Percentiles rank a stretch among this genome's conserved stretches.
These are phyloP conservation scores for Sminthurinus aureus DNA, from an alignment of 2,888 invertebrate genomes.

Conservation along the genomic window DNA sequence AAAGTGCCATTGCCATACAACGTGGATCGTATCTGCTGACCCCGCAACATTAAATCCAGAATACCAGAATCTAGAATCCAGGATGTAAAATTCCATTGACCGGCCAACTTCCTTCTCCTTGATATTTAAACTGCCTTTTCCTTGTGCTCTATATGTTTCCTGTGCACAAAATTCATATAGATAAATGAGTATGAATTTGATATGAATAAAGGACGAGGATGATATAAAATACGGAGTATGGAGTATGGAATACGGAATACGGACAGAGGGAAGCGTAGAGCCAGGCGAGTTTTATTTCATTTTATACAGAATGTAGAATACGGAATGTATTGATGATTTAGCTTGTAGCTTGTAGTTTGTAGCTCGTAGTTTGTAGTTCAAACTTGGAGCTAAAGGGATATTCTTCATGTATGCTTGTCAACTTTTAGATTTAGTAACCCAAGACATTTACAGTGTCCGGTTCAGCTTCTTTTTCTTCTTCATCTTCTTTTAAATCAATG, in stretches of 20 bases:
- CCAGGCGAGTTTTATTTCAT: background rate
- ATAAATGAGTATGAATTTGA: too few species aligned
- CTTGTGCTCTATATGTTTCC: background rate
- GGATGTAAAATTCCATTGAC: background rate
- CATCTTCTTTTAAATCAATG: too few species aligned
- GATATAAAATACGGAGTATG: background rate
- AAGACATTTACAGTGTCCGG: constrained; percentile 5
- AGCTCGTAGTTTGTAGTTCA: background rate
- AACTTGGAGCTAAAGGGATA: background rate
- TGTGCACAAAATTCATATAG: too few species aligned
- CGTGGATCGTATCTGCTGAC: constrained; percentile 3
- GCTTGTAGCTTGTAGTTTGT: background rate
- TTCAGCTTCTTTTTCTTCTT: too few species aligned
- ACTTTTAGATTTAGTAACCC: constrained; percentile 8
- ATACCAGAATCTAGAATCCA: background rate
- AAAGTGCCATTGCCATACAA: too few species aligned
- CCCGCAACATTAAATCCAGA: background rate
- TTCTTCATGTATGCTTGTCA: constrained; percentile 10
- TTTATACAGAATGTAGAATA: background rate
- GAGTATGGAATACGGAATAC: background rate
- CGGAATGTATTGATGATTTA: background rate
- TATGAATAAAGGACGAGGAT: background rate
- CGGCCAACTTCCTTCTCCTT: background rate
- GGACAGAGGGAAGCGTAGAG: background rate
- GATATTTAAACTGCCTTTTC: background rate